phyloP scores from a whole-genome alignment of 2,113 vertebrate genomes.

The Empidonax alnorum region DNA sequence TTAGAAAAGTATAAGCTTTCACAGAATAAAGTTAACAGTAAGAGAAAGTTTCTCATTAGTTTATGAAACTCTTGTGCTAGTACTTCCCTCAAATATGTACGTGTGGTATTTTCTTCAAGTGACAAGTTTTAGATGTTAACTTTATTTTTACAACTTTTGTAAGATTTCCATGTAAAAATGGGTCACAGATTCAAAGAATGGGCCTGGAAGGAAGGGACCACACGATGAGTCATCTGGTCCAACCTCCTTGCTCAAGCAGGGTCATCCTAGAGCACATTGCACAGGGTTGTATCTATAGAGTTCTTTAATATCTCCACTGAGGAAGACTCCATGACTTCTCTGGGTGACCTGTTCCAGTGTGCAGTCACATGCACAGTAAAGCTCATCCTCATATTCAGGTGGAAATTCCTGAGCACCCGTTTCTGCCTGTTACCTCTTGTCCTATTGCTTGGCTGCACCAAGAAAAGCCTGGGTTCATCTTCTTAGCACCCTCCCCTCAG shows the following conservation, averaged over 20 bases:
- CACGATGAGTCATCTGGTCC: not conserved
- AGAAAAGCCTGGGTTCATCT: not conserved
- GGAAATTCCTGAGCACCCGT: not conserved
- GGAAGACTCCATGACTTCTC: not conserved
- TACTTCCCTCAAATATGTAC: not conserved
- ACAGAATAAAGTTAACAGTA: not conserved
- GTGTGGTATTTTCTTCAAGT: not conserved
- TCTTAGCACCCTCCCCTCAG: not conserved
- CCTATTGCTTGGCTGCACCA: not conserved
- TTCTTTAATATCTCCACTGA: not conserved
- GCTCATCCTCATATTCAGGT: not conserved
- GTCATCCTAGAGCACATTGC: no score
- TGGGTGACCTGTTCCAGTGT: rapidly evolving
- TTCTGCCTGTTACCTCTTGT: not conserved
- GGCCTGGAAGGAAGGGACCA: not conserved
- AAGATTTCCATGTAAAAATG: not conserved
- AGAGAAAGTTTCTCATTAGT: not conserved
- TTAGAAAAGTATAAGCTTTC: not conserved
- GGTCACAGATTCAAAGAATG: not conserved
- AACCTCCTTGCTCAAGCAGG: not conserved
- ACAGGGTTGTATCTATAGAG: not conserved
- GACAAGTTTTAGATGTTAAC: not conserved
- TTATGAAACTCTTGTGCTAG: not conserved
- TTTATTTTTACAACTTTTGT: not conserved
- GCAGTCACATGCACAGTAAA: not conserved